These are phyloP conservation scores for Vanessa cardui DNA, from an alignment of 2,888 invertebrate species.

Conservation along the genomic window DNA sequence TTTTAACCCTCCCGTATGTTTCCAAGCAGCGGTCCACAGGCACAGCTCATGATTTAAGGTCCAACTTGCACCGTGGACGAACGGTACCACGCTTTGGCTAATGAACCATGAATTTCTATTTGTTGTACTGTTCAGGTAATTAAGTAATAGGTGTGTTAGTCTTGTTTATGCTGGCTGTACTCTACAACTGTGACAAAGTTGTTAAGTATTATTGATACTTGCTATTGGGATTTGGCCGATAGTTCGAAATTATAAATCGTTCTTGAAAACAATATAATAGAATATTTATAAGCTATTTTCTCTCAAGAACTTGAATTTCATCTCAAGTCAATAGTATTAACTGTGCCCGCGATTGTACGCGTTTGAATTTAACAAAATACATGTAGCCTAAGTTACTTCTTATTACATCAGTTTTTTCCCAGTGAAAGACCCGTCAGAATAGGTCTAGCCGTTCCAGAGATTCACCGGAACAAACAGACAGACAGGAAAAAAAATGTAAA, in stretches of 20 bases:
- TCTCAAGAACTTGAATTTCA: too few species aligned
- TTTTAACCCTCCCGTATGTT: constrained; percentile 48
- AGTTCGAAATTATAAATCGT: not conserved
- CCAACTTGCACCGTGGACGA: constrained; percentile 74
- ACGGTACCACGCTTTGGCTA: constrained; percentile 65
- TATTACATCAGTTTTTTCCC: too few species aligned
- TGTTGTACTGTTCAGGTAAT: constrained; percentile 75
- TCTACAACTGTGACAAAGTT: constrained; percentile 22
- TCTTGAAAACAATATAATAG: not conserved
- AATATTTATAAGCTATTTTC: not conserved
- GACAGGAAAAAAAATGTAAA: too few species aligned
- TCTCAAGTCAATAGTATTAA: too few species aligned
- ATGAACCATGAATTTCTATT: constrained; percentile 81
- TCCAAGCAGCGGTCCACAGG: constrained; percentile 58
- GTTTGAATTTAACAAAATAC: too few species aligned
- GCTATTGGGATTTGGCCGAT: constrained; percentile 2
- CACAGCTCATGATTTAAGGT: constrained; percentile 74
- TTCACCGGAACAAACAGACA: too few species aligned
- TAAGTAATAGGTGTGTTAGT: constrained; percentile 63
- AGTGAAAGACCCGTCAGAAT: too few species aligned
- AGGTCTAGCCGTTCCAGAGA: too few species aligned
- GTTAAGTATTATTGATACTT: constrained; percentile 40
- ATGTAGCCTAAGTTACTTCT: too few species aligned
- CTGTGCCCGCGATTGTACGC: too few species aligned
- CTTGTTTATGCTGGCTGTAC: constrained; percentile 36